Evolutionary conservation across 2,888 invertebrate species (phyloP).

Genomic region (Antitype chi): DNA sequence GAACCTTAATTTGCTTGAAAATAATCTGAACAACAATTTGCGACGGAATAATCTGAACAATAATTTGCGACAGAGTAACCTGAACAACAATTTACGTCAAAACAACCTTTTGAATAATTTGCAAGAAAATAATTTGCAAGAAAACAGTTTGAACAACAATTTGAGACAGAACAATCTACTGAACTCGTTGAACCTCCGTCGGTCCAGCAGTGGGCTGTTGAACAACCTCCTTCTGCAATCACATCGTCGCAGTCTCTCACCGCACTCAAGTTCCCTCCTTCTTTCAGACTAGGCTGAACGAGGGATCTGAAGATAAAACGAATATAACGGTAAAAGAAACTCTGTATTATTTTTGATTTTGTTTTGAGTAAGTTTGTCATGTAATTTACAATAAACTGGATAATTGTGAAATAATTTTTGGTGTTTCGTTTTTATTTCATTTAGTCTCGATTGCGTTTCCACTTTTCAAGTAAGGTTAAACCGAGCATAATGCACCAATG

Average conservation of each 20-base stretch:
- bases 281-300: not conserved
- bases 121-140: not conserved
- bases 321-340: slow-evolving; percentile 4
- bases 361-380: slow-evolving; percentile 13
- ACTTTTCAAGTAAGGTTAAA: not conserved
- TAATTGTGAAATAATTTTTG: slow-evolving; percentile 14
- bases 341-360: slow-evolving; percentile 13
- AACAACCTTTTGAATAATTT: not conserved
- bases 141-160: not conserved
- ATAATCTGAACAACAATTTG: not conserved
- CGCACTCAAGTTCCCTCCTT: not conserved
- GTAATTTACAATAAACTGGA: slow-evolving; percentile 26
- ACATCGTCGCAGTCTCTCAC: not conserved
- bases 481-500: not conserved
- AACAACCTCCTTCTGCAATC: not conserved
- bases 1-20: not conserved
- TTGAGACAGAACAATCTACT: not conserved
- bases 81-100: not conserved
- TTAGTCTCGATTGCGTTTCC: not conserved
- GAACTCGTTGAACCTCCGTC: slow-evolving; percentile 1
- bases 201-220: not conserved
- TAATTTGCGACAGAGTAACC: not conserved
- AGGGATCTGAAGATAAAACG: no score
- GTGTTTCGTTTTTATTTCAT: not conserved
- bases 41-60: not conserved